These are phyloP conservation scores for Oophaga sylvatica DNA, from an alignment of 2,797 vertebrate species.

Conservation along the genomic window DNA sequence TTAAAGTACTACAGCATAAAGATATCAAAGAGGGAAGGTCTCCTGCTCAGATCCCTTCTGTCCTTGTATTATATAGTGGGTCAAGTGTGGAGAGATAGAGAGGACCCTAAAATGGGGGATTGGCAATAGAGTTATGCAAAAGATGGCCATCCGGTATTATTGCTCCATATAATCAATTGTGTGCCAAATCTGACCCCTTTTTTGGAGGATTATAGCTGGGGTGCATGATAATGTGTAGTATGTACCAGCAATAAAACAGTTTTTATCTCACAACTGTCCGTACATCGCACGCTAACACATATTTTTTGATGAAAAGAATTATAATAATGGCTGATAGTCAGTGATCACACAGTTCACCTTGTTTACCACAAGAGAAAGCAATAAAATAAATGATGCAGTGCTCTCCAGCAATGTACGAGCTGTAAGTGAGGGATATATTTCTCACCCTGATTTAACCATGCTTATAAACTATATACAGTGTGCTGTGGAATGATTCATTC, in stretches of 20 bases:
- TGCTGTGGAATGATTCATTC: not conserved
- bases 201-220: too few species aligned
- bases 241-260: not conserved
- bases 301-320: not conserved
- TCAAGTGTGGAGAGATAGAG: too few species aligned
- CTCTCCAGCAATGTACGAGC: constrained; percentile 30
- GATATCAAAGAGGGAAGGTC: too few species aligned
- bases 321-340: not conserved
- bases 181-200: too few species aligned
- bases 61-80: too few species aligned
- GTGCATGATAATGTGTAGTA: not conserved
- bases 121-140: too few species aligned
- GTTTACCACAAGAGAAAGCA: constrained; percentile 32
- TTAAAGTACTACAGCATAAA: too few species aligned
- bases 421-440: constrained; percentile 26
- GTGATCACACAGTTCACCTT: constrained; percentile 17
- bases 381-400: constrained; percentile 37
- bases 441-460: not conserved
- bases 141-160: too few species aligned
- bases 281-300: not conserved
- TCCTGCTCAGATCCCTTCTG: too few species aligned
- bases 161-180: too few species aligned
- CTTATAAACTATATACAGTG: constrained; percentile 33
- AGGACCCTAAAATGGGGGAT: too few species aligned
- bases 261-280: not conserved